Evolutionary conservation across 2,888 invertebrate species (phyloP), one percentile per base, ranked within the genome.

Genomic region (Temnothorax unifasciatus): DNA sequence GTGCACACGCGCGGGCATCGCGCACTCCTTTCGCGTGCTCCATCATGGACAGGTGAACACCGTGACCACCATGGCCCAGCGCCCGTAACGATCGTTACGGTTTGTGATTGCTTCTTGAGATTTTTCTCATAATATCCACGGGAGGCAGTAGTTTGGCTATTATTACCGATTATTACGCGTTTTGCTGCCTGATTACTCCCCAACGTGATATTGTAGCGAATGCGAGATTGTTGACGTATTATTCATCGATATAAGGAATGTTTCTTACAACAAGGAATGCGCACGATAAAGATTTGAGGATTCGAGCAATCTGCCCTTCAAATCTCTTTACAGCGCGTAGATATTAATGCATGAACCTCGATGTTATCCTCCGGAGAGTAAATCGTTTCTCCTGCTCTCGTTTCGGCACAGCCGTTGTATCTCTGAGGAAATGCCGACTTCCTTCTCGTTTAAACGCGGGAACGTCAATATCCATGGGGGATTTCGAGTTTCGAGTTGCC

Each of bases 21-120:
- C 29, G 47, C 47, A 9, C n/a, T 29, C 15, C 21, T 76, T 52
- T 18, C 34, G 77, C 34, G 77, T 54, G 63, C 34, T 52, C 9
- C 59, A 85, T 47, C 76, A 84, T 57, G 86, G 92, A 92, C 94
- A 94, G 94, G 93, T 94, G 94, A 89, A 93, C 90, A 85, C 87
- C 90, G 90, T 90, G 90, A 89, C 90, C 91, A 89, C 88, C 88
- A 87, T 90, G 88, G 25, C 86, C 86, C 92, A 90, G 86, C 76
- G 85, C 86, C 84, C 89, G 91, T 91, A 91, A 93, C 91, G 89
- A 90, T 90, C 89, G 85, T 89, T 89, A 85, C 47, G 86, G 87
- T 89, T 88, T 87, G 83, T 82, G 91, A 92, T 90, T 90, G 89
- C 89, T 86, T 83, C 79, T 75, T 82, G 74, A 85, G 90, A 90